Conservation (phyloP, 2,113 vertebrate species). For the Podiceps cristatus region DNA sequence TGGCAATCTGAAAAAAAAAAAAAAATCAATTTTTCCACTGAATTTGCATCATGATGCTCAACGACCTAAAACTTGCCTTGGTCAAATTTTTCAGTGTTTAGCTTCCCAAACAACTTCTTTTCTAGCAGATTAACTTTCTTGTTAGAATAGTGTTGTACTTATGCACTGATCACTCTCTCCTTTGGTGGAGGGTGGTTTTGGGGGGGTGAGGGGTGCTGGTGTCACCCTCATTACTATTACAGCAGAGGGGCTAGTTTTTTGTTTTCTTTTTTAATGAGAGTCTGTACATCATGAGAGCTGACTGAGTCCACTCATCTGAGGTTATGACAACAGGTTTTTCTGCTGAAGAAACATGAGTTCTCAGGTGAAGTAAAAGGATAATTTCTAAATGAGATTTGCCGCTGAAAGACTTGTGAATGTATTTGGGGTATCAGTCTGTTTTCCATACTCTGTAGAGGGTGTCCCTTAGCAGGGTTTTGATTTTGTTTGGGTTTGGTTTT, state of each 20-base stretch:
- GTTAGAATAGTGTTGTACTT: not conserved
- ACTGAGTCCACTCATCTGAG: not conserved
- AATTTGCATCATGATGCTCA: not conserved
- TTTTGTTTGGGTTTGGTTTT: not conserved
- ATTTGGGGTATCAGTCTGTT: not conserved
- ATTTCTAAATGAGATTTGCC: not conserved
- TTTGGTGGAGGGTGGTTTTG: not conserved
- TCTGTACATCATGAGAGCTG: not conserved
- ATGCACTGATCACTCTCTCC: fast-evolving
- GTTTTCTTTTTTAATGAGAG: not conserved
- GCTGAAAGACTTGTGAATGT: not conserved
- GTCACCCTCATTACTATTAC: not conserved
- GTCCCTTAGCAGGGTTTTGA: not conserved
- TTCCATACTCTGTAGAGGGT: not conserved
- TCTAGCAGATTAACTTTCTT: not conserved
- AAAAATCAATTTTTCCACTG: not conserved
- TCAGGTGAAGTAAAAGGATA: not conserved
- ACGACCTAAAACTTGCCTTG: not conserved
- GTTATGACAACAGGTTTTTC: not conserved
- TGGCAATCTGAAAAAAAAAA: not conserved
- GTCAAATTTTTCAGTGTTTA: not conserved
- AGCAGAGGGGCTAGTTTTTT: not conserved
- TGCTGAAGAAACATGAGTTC: not conserved
- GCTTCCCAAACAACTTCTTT: not conserved
- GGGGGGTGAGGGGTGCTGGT: not conserved